A percentile compares a stretch with the other conserved stretches of the same genome.
phyloP scores from a whole-genome alignment of 2,113 vertebrate genomes.

The Sphaerodactylus townsendi region DNA sequence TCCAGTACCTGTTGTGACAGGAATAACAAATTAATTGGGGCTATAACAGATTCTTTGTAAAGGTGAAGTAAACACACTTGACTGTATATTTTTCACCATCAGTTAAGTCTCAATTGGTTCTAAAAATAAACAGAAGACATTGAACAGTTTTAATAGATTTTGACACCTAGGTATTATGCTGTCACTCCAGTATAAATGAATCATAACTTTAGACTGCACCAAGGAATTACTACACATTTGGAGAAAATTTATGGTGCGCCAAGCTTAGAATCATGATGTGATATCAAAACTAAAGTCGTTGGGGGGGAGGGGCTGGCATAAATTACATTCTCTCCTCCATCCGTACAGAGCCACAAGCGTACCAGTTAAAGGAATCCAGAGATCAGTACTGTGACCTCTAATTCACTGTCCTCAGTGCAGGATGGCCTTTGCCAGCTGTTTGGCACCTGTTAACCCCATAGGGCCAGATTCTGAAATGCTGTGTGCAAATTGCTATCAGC shows the following conservation, averaged over 20 bases:
- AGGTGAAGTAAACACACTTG: constrained; percentile 99
- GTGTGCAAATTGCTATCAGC: background rate
- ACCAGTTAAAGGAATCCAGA: constrained; percentile 62
- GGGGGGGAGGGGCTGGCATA: constrained; percentile 73
- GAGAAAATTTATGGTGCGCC: constrained; percentile 93
- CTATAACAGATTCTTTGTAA: constrained; percentile 98
- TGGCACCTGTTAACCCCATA: constrained; percentile 1
- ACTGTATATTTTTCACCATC: constrained; percentile 99
- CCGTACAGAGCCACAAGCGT: constrained; percentile 18
- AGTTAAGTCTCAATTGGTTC: constrained; percentile 99
- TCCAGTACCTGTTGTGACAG: constrained; percentile 97
- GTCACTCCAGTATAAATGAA: constrained; percentile 99
- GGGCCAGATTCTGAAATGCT: constrained; percentile 23
- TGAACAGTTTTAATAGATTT: constrained; percentile 99
- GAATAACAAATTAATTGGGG: constrained; percentile 99
- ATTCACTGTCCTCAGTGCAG: constrained; percentile 45
- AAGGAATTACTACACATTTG: constrained; percentile 99
- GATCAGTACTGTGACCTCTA: constrained; percentile 54
- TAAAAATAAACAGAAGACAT: constrained; percentile 99
- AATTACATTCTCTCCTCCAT: constrained; percentile 82
- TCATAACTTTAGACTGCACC: constrained; percentile 97
- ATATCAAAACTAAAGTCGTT: constrained; percentile 92
- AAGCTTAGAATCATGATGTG: constrained; percentile 95
- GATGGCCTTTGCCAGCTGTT: constrained; percentile 1
- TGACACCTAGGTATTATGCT: constrained; percentile 99